A percentile compares a stretch with the other conserved stretches of the same genome.
Conservation (phyloP, 1,140 invertebrate species). For the Drosophila gunungcola region DNA sequence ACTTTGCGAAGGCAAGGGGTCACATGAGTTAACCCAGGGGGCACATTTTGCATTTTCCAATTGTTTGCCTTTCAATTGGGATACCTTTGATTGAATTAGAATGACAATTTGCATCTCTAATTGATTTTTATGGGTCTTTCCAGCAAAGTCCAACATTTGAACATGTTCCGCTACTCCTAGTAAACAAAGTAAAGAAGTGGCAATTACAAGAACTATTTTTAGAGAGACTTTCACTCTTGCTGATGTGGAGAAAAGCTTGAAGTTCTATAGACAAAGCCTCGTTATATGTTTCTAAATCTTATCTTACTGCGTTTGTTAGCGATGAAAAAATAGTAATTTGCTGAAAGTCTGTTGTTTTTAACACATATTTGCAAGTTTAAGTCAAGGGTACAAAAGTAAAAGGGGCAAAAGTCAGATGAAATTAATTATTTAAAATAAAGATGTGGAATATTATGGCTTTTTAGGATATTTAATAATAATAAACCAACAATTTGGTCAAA, state of each 20-base stretch:
- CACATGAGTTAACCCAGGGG: conserved; percentile 66
- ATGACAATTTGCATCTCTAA: conserved; percentile 63
- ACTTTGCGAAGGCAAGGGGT: conserved; percentile 23
- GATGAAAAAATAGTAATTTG: background rate
- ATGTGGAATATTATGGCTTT: background rate
- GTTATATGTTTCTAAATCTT: background rate
- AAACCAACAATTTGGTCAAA: background rate
- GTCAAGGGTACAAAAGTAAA: background rate
- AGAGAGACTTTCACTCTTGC: conserved; percentile 26
- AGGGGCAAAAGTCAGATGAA: conserved; percentile 19
- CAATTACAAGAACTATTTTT: conserved; percentile 27
- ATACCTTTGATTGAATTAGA: conserved; percentile 71
- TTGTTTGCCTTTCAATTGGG: conserved; percentile 52
- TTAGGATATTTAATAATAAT: background rate
- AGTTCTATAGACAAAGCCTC: conserved; percentile 5
- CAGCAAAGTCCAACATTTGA: conserved; percentile 4
- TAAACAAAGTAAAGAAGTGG: background rate
- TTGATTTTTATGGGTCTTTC: conserved; percentile 46
- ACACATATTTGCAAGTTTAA: conserved; percentile 7
- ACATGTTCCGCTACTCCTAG: conserved; percentile 21
- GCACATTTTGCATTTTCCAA: conserved; percentile 49
- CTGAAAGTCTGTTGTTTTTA: background rate
- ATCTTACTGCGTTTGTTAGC: background rate
- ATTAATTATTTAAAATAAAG: conserved; percentile 1
- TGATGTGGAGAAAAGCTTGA: conserved; percentile 11